These are phyloP conservation scores for Drosophila helvetica DNA, from an alignment of 2,888 invertebrate species.

Conservation along the genomic window DNA sequence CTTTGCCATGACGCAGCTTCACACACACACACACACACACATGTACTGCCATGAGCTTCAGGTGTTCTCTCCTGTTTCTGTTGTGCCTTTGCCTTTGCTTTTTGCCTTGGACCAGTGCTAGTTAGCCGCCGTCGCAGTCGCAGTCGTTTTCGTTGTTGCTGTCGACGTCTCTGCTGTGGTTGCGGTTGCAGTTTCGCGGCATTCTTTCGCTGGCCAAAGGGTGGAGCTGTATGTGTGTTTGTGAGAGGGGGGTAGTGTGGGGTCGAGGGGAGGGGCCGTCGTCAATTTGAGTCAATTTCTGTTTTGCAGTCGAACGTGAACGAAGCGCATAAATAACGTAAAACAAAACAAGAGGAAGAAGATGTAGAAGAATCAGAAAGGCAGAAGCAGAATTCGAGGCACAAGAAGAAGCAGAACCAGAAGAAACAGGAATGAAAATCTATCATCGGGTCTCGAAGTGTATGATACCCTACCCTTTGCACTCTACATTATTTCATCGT, in stretches of 20 bases:
- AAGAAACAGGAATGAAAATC: slow-evolving; percentile 1
- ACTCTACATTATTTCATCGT: neutral
- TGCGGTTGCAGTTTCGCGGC: slow-evolving; percentile 50
- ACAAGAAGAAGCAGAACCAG: slow-evolving; percentile 22
- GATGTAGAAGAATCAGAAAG: neutral
- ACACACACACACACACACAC: slow-evolving; percentile 11
- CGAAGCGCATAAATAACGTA: slow-evolving; percentile 77
- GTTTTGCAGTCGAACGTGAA: slow-evolving; percentile 74
- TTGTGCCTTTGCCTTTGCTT: slow-evolving; percentile 54
- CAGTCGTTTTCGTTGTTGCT: slow-evolving; percentile 27
- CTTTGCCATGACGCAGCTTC: slow-evolving; percentile 3
- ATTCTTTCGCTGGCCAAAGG: slow-evolving; percentile 59
- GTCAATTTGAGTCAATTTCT: slow-evolving; percentile 78
- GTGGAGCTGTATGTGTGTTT: neutral
- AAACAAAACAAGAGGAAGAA: slow-evolving; percentile 40
- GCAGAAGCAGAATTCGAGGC: slow-evolving; percentile 22
- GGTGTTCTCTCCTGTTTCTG: slow-evolving; percentile 65
- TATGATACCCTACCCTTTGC: neutral
- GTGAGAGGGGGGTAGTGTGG: neutral
- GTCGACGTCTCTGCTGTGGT: slow-evolving; percentile 11
- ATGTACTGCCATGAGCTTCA: slow-evolving; percentile 64
- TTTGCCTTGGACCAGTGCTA: slow-evolving; percentile 55
- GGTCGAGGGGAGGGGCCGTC: slow-evolving; percentile 7
- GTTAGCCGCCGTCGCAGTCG: slow-evolving; percentile 71
- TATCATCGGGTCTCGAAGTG: neutral